Conservation (phyloP, 92 coral and sea anemone species). For the Epizoanthus illoricatus region DNA sequence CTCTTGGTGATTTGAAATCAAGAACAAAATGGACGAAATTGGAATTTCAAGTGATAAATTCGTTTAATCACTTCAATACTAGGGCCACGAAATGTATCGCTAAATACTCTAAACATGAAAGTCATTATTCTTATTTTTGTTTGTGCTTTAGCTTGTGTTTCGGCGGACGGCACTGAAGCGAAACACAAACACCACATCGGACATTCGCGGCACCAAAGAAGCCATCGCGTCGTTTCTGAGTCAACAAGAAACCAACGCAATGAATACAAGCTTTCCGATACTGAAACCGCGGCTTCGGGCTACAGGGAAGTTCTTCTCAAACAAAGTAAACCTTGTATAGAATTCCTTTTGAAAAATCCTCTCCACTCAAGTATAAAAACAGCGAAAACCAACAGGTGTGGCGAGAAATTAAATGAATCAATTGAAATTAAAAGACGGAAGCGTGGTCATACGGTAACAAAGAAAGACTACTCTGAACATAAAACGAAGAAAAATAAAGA, state of each 20-base stretch:
- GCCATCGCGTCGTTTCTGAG: not conserved
- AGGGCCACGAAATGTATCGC: constrained; percentile 14
- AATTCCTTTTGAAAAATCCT: not conserved
- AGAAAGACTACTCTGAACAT: not conserved
- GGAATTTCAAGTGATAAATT: not conserved
- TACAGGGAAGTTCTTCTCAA: constrained; percentile 12
- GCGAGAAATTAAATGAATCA: not conserved
- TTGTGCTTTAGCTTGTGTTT: constrained; percentile 13
- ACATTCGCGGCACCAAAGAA: constrained; percentile 4
- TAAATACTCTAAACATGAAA: constrained; percentile 1
- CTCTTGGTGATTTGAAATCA: not conserved
- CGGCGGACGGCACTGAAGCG: constrained; percentile 6
- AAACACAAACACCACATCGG: constrained; percentile 3
- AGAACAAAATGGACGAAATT: not conserved
- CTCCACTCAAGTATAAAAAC: not conserved
- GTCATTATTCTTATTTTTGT: not conserved
- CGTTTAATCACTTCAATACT: not conserved
- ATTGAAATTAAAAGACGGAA: constrained; percentile 4
- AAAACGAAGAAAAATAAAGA: not conserved
- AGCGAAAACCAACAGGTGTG: not conserved
- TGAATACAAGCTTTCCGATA: not conserved
- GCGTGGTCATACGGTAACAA: constrained; percentile 13
- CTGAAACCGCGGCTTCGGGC: constrained; percentile 24
- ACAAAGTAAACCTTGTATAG: constrained; percentile 7
- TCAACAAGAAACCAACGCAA: not conserved